Conservation (phyloP, 2,888 invertebrate species). For the Coecobrya sp. region DNA sequence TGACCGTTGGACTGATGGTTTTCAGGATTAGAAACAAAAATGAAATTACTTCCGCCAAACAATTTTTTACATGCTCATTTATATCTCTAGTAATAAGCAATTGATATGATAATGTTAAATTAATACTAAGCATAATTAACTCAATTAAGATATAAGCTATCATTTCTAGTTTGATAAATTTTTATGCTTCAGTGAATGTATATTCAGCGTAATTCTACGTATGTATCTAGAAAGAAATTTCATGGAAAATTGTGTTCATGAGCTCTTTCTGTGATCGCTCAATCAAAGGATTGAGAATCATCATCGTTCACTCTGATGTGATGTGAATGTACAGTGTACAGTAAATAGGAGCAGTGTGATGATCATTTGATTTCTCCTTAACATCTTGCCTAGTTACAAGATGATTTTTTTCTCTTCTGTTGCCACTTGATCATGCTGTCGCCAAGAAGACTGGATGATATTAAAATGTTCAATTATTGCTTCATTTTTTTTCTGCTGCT, state of each 20-base stretch:
- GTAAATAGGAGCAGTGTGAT: not conserved
- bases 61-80: not conserved
- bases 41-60: not conserved
- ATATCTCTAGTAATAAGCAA: not conserved
- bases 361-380: not conserved
- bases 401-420: not conserved
- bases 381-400: conserved; percentile 37
- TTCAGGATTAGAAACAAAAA: not conserved
- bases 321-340: not conserved
- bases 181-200: not conserved
- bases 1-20: not conserved
- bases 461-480: conserved; percentile 37
- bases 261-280: conserved; percentile 20
- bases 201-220: not conserved
- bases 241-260: conserved; percentile 29
- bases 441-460: conserved; percentile 34
- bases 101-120: too few species aligned
- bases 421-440: conserved; percentile 36
- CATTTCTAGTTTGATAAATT: not conserved
- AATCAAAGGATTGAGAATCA: not conserved
- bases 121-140: too few species aligned
- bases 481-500: not conserved
- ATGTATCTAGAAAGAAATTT: not conserved
- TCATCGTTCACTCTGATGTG: not conserved
- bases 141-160: not conserved